Evolutionary conservation across 2,797 vertebrate species (phyloP).

Genomic region (Pantherophis vulpinus): DNA sequence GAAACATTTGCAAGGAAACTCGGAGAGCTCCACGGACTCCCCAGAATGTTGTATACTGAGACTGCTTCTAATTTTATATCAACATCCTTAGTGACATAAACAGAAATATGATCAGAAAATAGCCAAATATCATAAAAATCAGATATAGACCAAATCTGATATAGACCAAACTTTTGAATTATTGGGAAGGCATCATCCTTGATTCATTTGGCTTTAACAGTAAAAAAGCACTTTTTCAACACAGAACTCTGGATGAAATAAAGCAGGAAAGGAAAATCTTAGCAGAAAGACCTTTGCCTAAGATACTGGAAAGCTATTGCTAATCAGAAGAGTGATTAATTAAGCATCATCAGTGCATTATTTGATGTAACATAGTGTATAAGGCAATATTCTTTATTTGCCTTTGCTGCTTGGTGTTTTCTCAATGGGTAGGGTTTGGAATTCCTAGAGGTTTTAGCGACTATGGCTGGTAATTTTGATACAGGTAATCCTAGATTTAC

Average conservation of each 20-base stretch:
- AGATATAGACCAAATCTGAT: not conserved
- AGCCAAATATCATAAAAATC: not conserved
- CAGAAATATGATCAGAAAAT: not conserved
- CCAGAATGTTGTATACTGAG: not conserved
- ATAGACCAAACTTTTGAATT: not conserved
- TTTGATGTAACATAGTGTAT: not conserved
- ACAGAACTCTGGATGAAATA: not conserved
- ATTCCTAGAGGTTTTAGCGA: not conserved
- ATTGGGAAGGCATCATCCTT: not conserved
- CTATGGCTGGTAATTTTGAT: not conserved
- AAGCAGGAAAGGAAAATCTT: not conserved
- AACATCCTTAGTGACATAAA: not conserved
- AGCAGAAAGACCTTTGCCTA: not conserved
- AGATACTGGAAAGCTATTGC: not conserved
- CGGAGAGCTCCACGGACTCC: not conserved
- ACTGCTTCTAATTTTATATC: not conserved
- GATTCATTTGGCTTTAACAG: not conserved
- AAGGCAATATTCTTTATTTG: not conserved
- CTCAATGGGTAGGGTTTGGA: not conserved
- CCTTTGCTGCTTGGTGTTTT: not conserved
- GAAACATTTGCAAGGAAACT: not conserved
- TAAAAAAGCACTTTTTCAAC: not conserved
- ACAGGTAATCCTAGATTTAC: no score
- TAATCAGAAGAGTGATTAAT: not conserved
- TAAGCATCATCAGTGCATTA: not conserved